Evolutionary conservation across 2,797 vertebrate genomes (phyloP).

Genomic region (Propithecus deckenii): DNA sequence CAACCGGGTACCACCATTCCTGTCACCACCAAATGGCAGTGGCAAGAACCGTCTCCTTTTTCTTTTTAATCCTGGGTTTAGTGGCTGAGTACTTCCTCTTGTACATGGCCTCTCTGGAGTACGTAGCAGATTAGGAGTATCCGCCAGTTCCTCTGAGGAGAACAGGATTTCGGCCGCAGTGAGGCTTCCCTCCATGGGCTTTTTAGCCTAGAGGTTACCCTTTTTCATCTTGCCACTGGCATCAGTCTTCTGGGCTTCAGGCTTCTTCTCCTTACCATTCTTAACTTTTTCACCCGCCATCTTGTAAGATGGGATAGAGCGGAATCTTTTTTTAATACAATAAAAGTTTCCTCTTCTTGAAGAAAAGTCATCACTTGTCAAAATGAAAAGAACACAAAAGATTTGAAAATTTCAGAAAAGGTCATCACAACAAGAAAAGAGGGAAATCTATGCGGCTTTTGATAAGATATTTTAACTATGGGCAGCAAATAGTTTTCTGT

Average conservation of each 20-base stretch:
- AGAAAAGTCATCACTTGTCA: background rate
- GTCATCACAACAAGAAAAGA: background rate
- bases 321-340: background rate
- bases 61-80: background rate
- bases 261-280: background rate
- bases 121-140: background rate
- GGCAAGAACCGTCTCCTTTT: background rate
- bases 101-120: background rate
- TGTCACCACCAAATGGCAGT: background rate
- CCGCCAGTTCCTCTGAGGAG: background rate
- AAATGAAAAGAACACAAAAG: constrained; percentile 42
- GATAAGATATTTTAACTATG: background rate
- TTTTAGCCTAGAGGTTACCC: background rate
- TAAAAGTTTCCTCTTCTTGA: background rate
- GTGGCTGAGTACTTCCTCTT: background rate
- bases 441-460: background rate
- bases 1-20: background rate
- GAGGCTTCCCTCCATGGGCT: background rate
- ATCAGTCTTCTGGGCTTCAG: background rate
- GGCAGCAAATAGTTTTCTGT: background rate
- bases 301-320: background rate
- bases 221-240: background rate
- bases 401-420: constrained; percentile 23
- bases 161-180: background rate
- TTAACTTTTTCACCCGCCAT: background rate